phyloP scores from a whole-genome alignment of 2,888 invertebrate genomes.

The Drosophila borborema region DNA sequence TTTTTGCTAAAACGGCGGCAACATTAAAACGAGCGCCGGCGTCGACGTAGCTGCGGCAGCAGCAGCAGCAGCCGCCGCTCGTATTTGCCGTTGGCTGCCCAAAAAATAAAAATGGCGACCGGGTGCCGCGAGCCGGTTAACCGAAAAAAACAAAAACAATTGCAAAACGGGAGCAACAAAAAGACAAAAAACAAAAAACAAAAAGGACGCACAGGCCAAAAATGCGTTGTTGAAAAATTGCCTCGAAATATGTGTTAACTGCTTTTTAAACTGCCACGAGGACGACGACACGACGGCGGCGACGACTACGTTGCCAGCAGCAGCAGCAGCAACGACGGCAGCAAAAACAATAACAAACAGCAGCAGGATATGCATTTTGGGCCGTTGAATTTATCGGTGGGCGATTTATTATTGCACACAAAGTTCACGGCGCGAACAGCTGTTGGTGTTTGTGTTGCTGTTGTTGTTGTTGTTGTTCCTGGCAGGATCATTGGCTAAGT shows the following conservation, averaged over 20 bases:
- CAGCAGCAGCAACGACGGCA: conserved; percentile 9
- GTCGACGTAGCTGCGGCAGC: conserved; percentile 24
- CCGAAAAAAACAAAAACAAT: conserved; percentile 30
- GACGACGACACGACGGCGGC: conserved; percentile 72
- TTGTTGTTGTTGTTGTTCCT: conserved; percentile 28
- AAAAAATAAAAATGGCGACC: conserved; percentile 67
- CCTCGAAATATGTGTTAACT: conserved; percentile 84
- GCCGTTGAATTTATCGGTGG: conserved; percentile 69
- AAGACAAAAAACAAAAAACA: conserved; percentile 8
- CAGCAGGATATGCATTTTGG: conserved; percentile 72
- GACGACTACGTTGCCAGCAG: conserved; percentile 40
- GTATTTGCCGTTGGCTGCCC: conserved; percentile 37
- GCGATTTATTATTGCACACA: conserved; percentile 64
- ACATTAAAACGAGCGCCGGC: conserved; percentile 65
- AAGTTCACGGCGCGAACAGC: conserved; percentile 54
- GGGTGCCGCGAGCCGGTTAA: conserved; percentile 52
- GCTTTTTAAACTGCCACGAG: conserved; percentile 84
- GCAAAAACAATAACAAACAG: conserved; percentile 26
- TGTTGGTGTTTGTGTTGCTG: conserved; percentile 49
- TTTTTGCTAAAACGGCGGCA: conserved; percentile 76
- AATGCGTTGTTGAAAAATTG: conserved; percentile 83
- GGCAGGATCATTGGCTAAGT: conserved; percentile 74
- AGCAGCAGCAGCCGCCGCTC: conserved; percentile 12
- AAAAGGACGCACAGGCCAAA: conserved; percentile 66
- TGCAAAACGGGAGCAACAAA: conserved; percentile 23